phyloP scores from a whole-genome alignment of 2,797 vertebrate species.

The Notamacropus eugenii region DNA sequence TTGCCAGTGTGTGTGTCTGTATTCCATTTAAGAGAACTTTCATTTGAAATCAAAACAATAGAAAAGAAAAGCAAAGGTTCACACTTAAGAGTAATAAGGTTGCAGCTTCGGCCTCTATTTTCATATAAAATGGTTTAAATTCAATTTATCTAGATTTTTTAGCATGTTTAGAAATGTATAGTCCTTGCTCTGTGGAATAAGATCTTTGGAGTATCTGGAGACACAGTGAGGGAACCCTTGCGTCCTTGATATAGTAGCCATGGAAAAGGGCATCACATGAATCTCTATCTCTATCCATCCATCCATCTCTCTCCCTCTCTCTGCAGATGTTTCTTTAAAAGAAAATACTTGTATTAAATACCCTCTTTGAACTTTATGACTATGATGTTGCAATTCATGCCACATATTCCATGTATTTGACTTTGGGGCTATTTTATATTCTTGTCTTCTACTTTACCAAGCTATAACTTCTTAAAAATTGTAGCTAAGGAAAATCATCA shows the following conservation, averaged over 20 bases:
- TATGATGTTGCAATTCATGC: background rate
- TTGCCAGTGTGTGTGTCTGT: background rate
- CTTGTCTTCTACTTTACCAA: background rate
- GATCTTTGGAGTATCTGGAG: background rate
- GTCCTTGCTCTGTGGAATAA: background rate
- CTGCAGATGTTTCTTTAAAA: background rate
- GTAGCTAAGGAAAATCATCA: background rate
- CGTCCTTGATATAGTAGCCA: background rate
- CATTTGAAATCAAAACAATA: background rate
- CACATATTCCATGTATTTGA: background rate
- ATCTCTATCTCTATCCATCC: background rate
- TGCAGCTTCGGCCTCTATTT: background rate
- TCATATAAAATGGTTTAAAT: background rate
- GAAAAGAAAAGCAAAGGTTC: background rate
- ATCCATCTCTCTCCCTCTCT: too few relatives aligned
- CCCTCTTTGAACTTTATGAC: background rate
- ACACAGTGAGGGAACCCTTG: background rate
- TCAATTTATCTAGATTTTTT: background rate
- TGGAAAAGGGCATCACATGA: background rate
- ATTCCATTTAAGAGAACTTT: background rate
- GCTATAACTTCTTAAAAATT: background rate
- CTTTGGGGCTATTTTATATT: background rate
- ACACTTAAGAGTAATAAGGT: background rate
- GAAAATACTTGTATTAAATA: background rate
- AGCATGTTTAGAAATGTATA: background rate